Conservation (phyloP, 1,140 invertebrate species). For the Drosophila simulans region DNA sequence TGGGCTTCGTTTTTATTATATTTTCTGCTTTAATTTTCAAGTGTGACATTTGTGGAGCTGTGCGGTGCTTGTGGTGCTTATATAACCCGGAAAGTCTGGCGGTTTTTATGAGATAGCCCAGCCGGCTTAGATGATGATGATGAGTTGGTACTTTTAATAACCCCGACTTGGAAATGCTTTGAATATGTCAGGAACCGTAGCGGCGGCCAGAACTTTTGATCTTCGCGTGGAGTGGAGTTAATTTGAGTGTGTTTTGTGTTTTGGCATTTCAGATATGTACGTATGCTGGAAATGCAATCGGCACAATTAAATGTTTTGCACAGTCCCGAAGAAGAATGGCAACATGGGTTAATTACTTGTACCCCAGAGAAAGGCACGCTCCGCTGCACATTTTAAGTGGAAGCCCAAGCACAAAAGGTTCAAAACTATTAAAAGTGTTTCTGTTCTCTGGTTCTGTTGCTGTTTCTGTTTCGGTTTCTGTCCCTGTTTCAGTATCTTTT, state of each 20-base stretch:
- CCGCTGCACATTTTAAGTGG: slow-evolving; percentile 78
- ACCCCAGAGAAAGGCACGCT: slow-evolving; percentile 68
- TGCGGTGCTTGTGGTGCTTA: slow-evolving; percentile 31
- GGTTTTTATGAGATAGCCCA: slow-evolving; percentile 7
- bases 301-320: slow-evolving; percentile 81
- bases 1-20: slow-evolving; percentile 23
- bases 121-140: slow-evolving; percentile 35
- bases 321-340: slow-evolving; percentile 50
- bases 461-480: slow-evolving; percentile 19
- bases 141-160: slow-evolving; percentile 66
- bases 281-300: slow-evolving; percentile 73
- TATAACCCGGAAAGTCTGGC: slow-evolving; percentile 41
- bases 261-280: slow-evolving; percentile 60
- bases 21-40: slow-evolving; percentile 44
- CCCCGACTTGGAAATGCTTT: slow-evolving; percentile 59
- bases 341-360: slow-evolving; percentile 77
- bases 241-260: slow-evolving; percentile 56
- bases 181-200: slow-evolving; percentile 75
- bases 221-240: slow-evolving; percentile 40
- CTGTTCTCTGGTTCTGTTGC: slow-evolving; percentile 23
- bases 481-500: slow-evolving; percentile 31
- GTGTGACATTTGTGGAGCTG: slow-evolving; percentile 68
- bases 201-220: slow-evolving; percentile 64
- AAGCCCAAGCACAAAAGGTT: slow-evolving; percentile 63
- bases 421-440: slow-evolving; percentile 78